phyloP scores from a whole-genome alignment of 2,113 vertebrate species.

The Solea solea region DNA sequence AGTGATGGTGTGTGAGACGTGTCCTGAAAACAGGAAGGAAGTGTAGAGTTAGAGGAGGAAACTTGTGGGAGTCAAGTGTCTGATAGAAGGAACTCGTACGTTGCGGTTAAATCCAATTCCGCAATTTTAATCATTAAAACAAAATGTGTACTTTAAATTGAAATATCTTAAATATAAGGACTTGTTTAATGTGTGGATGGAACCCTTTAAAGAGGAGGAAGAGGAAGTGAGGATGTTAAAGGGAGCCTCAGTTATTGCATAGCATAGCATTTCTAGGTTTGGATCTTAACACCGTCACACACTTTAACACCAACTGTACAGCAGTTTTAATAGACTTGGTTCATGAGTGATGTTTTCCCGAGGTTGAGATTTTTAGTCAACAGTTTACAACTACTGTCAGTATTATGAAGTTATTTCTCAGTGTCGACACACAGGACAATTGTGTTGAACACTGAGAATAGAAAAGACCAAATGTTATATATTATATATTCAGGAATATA shows the following conservation, averaged over 20 bases:
- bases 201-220: not conserved
- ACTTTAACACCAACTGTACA: not conserved
- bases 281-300: too few species aligned
- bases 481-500: constrained; percentile 11
- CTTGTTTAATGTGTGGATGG: not conserved
- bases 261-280: not conserved
- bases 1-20: constrained; percentile 5
- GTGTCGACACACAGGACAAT: not conserved
- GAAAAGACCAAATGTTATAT: constrained; percentile 39
- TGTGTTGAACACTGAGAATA: constrained; percentile 21
- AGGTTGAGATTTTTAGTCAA: constrained; percentile 9
- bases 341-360: not conserved
- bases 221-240: not conserved
- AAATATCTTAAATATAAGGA: too few species aligned
- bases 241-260: not conserved
- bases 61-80: constrained; percentile 24
- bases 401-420: not conserved
- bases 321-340: not conserved
- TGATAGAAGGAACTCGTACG: constrained; percentile 12
- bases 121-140: not conserved
- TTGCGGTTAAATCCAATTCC: not conserved
- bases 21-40: constrained; percentile 2
- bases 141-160: too few species aligned
- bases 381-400: not conserved
- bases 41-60: constrained; percentile 9